Percentiles rank a stretch among this genome's conserved stretches.
Evolutionary conservation across 2,113 vertebrate species (phyloP).

Genomic region (Grantiella picta): DNA sequence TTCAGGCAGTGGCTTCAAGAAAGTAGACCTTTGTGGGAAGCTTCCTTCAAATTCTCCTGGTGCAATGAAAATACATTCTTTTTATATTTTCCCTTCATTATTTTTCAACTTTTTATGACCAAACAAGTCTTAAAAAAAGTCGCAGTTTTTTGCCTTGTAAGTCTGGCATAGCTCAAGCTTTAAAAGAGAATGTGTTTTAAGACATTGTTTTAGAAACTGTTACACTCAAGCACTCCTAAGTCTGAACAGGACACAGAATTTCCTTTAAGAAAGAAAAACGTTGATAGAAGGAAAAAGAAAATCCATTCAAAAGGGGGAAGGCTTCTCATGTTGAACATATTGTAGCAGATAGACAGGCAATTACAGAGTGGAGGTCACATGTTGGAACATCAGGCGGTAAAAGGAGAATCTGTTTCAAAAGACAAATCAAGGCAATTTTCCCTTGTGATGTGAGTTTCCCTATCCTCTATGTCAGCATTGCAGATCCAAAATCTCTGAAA

Average conservation of each 20-base stretch:
- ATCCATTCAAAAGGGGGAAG: not conserved
- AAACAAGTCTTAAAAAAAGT: too few species aligned
- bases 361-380: not conserved
- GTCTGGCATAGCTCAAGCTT: not conserved
- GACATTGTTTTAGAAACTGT: not conserved
- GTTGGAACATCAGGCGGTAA: not conserved
- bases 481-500: not conserved
- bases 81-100: not conserved
- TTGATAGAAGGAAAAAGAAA: not conserved
- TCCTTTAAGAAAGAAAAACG: not conserved
- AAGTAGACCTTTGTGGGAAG: not conserved
- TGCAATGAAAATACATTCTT: not conserved
- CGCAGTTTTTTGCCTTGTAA: too few species aligned
- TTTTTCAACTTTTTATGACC: not conserved
- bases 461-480: not conserved
- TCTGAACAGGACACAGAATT: not conserved
- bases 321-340: not conserved
- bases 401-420: not conserved
- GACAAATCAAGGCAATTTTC: slow-evolving; percentile 1
- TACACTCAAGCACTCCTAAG: not conserved
- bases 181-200: not conserved
- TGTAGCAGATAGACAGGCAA: not conserved
- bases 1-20: not conserved
- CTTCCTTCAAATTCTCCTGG: not conserved
- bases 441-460: not conserved